These are phyloP conservation scores for Orthosia gothica DNA, from an alignment of 2,888 invertebrate genomes.

Conservation along the genomic window DNA sequence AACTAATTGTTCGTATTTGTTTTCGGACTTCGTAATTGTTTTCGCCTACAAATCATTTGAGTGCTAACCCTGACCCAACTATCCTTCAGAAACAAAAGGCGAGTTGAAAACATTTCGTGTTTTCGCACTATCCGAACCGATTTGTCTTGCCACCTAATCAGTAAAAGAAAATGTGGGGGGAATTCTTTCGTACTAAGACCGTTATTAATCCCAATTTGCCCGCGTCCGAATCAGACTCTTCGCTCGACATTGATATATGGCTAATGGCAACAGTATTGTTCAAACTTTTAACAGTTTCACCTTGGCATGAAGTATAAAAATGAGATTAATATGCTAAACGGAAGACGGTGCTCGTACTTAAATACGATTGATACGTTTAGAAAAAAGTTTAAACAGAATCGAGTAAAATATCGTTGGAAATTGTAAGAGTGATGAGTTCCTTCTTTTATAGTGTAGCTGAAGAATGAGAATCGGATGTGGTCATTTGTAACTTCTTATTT, in stretches of 20 bases:
- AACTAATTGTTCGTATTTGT: conserved; percentile 49
- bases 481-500: conserved; percentile 24
- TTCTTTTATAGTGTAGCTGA: conserved; percentile 9
- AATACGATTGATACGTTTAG: conserved; percentile 61
- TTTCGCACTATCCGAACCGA: conserved; percentile 73
- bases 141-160: conserved; percentile 85
- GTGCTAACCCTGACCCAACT: conserved; percentile 32
- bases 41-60: conserved; percentile 59
- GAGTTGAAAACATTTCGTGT: conserved; percentile 61
- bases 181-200: conserved; percentile 78
- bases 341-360: conserved; percentile 47
- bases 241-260: conserved; percentile 83
- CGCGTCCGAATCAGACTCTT: conserved; percentile 74
- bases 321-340: conserved; percentile 68
- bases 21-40: conserved; percentile 52
- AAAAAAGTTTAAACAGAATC: conserved; percentile 41
- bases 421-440: conserved; percentile 29
- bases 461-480: conserved; percentile 7
- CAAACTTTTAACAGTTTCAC: conserved; percentile 67
- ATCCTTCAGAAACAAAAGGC: conserved; percentile 52
- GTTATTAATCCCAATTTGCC: conserved; percentile 88
- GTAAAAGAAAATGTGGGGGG: conserved; percentile 79
- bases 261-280: conserved; percentile 73
- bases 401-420: conserved; percentile 35
- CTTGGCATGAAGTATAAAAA: conserved; percentile 62